A percentile compares a stretch with the other conserved stretches of the same genome.
These are phyloP conservation scores for Enteromius afrohamiltoni DNA, from an alignment of 2,797 vertebrate genomes.

Conservation along the genomic window DNA sequence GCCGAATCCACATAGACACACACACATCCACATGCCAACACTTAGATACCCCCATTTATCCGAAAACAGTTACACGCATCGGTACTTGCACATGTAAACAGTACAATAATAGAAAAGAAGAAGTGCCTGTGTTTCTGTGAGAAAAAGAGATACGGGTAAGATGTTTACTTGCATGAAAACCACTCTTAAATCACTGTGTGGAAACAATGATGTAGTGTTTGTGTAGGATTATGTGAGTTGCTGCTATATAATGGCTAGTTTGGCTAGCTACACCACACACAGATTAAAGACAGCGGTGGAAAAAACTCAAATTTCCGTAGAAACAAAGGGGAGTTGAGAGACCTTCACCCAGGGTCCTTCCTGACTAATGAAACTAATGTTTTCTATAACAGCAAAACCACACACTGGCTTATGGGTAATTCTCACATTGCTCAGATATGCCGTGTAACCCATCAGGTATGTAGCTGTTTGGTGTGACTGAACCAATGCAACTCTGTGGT, in stretches of 20 bases:
- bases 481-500: conserved; percentile 18
- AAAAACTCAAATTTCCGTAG: neutral
- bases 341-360: neutral
- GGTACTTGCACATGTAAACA: neutral
- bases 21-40: conserved; percentile 1
- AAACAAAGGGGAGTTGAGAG: neutral
- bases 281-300: conserved; percentile 19
- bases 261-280: conserved; percentile 7
- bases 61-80: neutral
- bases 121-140: conserved; percentile 4
- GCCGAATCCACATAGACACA: conserved; percentile 33
- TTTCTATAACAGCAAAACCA: conserved; percentile 31
- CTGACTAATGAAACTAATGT: conserved; percentile 25
- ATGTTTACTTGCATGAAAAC: conserved; percentile 16
- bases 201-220: conserved; percentile 38
- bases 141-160: conserved; percentile 22
- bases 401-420: conserved; percentile 17
- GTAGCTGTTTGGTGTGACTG: conserved; percentile 35
- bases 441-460: conserved; percentile 19
- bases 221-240: conserved; percentile 28
- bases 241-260: conserved; percentile 34
- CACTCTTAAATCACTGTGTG: conserved; percentile 26
- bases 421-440: conserved; percentile 5
- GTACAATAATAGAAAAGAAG: conserved; percentile 16
- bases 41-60: neutral